Conservation (phyloP, 2,113 vertebrate species). For the zebrafish (Danio rerio) region GRCz12tu NC_133192.1:37299001-37299500, state of each 20-base stretch:
- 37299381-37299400: slow-evolving; percentile 57
- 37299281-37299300: slow-evolving; percentile 7
- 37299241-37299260: background rate
- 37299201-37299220: background rate
- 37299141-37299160: background rate
- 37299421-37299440: slow-evolving; percentile 77
- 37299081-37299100: background rate
- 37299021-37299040: no score
- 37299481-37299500: slow-evolving; percentile 63
- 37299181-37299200: background rate
- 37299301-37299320: slow-evolving; percentile 44
- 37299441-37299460: slow-evolving; percentile 76
- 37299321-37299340: slow-evolving; percentile 39
- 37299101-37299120: no score
- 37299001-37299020: no score
- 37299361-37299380: slow-evolving; percentile 64
- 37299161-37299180: background rate
- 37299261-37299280: background rate
- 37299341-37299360: slow-evolving; percentile 37
- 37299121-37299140: background rate
- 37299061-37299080: background rate
- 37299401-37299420: slow-evolving; percentile 57
- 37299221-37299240: background rate
- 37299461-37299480: slow-evolving; percentile 57
- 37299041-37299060: no score